A percentile compares a stretch with the other conserved stretches of the same genome.
These are phyloP conservation scores for Tetranychus piercei DNA, from an alignment of 2,888 invertebrate species.

Conservation along the genomic window DNA sequence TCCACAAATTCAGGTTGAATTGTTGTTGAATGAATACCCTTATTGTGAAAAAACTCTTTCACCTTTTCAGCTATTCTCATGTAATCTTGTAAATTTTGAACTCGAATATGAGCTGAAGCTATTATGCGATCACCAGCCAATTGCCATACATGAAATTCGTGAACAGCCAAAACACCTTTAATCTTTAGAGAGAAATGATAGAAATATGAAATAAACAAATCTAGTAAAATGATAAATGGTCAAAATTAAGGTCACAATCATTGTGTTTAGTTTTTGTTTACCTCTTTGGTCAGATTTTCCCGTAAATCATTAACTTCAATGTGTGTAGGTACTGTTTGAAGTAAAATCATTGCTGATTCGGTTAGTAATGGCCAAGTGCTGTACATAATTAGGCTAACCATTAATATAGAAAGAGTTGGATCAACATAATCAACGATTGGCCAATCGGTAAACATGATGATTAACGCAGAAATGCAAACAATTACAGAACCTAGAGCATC, in stretches of 20 bases:
- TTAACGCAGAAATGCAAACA: slow-evolving; percentile 63
- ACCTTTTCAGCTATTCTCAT: slow-evolving; percentile 91
- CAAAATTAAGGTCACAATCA: not conserved
- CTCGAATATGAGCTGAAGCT: slow-evolving; percentile 87
- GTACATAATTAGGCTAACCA: slow-evolving; percentile 64
- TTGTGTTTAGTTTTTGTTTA: slow-evolving; percentile 2
- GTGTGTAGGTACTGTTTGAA: slow-evolving; percentile 96
- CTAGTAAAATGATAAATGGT: not conserved
- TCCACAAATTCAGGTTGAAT: slow-evolving; percentile 96
- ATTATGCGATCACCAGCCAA: slow-evolving; percentile 87
- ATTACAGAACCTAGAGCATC: slow-evolving; percentile 90
- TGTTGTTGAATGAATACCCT: slow-evolving; percentile 94
- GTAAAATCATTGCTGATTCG: slow-evolving; percentile 78
- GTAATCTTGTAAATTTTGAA: slow-evolving; percentile 80
- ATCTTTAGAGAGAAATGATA: slow-evolving; percentile 34
- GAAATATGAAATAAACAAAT: not conserved
- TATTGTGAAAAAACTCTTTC: slow-evolving; percentile 92
- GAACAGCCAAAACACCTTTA: slow-evolving; percentile 82
- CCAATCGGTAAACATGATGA: slow-evolving; percentile 57
- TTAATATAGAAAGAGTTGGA: slow-evolving; percentile 59
- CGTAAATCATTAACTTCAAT: slow-evolving; percentile 45
- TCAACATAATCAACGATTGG: slow-evolving; percentile 59
- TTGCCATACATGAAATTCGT: slow-evolving; percentile 98
- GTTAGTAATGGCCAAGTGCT: slow-evolving; percentile 79
- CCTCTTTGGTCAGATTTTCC: slow-evolving; percentile 61